Base-by-base conservation (phyloP, 37 sponge, comb jelly and placozoan species). In the Aphrocallistes beatrix region DNA sequence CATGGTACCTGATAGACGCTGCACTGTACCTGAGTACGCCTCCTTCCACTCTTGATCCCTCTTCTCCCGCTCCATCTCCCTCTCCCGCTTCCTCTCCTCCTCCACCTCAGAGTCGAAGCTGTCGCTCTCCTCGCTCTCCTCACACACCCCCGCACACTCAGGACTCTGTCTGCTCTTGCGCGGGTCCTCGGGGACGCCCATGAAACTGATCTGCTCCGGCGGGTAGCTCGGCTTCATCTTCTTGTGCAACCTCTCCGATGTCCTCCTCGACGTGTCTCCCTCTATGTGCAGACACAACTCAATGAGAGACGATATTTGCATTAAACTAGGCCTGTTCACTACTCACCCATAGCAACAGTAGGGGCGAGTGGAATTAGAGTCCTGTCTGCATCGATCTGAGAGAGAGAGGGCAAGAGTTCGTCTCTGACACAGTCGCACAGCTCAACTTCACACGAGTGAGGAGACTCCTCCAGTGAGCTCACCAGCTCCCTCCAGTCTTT, bases 401-500 rank as follows among this genome's bases (percentile, higher is more conserved):
- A 25, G 10, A 60, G 75, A 3, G 75, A 32, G 3, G 10, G 32
- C 25, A 60, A 6, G 6, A 60, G 34, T 30, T 60, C 75, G 6
- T 60, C 34, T 13, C 75, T 3, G 28, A 60, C 75, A 13, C 34
- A 60, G 25, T 13, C 3, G 32, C 10, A 19, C 30, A 93, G 90
- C 21, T 86, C 39, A 82, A 51, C 83, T 25, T 87, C 87, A 39
- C 89, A 86, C 10, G 16, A 3, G 25, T 83, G 83, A 51, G 84
- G 86, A 50, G 32, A 36, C 21, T 38, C 38, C 38, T 82, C 39
- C 21, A 91, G 51, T 0, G 87, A 38, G 21, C 90, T 89, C 38
- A 89, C 37, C 1, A 88, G 36, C 86, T 88, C 89, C 36, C 83
- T 75, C 94, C 94, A 94, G 75, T 94, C 94, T 82, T 91, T 92